Evolutionary conservation across 2,113 vertebrate genomes (phyloP).

Genomic region (Rostratula benghalensis): DNA sequence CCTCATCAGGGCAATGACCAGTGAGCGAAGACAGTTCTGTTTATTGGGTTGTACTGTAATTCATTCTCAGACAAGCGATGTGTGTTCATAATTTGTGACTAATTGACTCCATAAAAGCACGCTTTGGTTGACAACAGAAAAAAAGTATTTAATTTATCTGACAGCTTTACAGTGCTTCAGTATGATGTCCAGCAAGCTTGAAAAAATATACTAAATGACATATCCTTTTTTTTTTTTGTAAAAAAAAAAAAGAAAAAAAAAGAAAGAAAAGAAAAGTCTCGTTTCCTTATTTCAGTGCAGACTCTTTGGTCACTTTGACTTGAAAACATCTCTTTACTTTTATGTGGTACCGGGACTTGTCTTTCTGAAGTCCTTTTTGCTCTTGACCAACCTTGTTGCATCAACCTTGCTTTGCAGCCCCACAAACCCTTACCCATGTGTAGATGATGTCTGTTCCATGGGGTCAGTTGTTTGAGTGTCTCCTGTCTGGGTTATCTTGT

Average conservation of each 20-base stretch:
- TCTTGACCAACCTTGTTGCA: neutral
- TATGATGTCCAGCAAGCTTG: constrained; percentile 35
- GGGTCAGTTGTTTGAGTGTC: neutral
- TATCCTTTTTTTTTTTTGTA: neutral
- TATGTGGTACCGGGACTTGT: neutral
- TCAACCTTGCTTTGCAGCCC: neutral
- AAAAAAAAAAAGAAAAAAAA: neutral
- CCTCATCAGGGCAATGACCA: neutral
- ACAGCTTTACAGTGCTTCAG: constrained; percentile 43
- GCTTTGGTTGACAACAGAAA: constrained; percentile 42
- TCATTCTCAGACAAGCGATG: constrained; percentile 39
- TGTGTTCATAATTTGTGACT: constrained; percentile 51
- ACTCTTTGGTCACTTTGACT: neutral
- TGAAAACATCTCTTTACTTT: neutral
- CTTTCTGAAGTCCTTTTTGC: neutral
- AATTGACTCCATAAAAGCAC: constrained; percentile 44
- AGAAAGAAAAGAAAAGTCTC: neutral
- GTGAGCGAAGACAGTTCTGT: neutral
- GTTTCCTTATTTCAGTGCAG: neutral
- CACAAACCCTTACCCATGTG: fast-evolving
- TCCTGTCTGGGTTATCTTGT: neutral
- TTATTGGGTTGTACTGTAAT: constrained; percentile 39
- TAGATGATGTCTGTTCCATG: neutral
- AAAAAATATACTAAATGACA: neutral
- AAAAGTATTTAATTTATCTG: constrained; percentile 19